Evolutionary conservation across 2,113 vertebrate genomes (phyloP).

Genomic region (Donacobius atricapilla): DNA sequence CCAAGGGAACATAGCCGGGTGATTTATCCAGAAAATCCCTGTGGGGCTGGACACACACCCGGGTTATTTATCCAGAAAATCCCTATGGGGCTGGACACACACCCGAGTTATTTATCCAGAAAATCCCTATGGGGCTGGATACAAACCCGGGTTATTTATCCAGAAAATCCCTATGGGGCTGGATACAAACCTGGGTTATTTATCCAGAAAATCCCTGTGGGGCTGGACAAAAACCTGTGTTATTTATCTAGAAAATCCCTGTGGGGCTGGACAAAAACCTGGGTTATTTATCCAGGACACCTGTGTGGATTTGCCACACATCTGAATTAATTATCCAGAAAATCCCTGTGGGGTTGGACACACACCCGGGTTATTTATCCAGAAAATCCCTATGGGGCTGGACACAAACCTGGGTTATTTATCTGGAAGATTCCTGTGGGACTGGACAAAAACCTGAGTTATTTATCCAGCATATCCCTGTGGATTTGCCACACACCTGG

Average conservation of each 20-base stretch:
- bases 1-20: not conserved
- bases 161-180: fast-evolving
- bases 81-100: fast-evolving
- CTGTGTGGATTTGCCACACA: not conserved
- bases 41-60: fast-evolving
- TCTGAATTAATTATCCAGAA: not conserved
- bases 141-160: not conserved
- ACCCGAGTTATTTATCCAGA: not conserved
- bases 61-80: not conserved
- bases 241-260: not conserved
- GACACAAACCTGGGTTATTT: too few relatives aligned
- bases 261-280: fast-evolving
- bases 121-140: fast-evolving
- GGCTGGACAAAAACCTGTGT: too few relatives aligned
- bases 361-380: not conserved
- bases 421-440: fast-evolving
- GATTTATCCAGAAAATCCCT: not conserved
- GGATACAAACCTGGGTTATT: too few relatives aligned
- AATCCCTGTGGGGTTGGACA: fast-evolving
- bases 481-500: fast-evolving
- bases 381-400: fast-evolving
- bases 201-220: fast-evolving
- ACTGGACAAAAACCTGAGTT: too few relatives aligned
- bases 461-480: not conserved
- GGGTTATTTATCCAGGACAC: not conserved